These are phyloP conservation scores for Tiphia femorata DNA, from an alignment of 2,888 invertebrate species.

Conservation along the genomic window DNA sequence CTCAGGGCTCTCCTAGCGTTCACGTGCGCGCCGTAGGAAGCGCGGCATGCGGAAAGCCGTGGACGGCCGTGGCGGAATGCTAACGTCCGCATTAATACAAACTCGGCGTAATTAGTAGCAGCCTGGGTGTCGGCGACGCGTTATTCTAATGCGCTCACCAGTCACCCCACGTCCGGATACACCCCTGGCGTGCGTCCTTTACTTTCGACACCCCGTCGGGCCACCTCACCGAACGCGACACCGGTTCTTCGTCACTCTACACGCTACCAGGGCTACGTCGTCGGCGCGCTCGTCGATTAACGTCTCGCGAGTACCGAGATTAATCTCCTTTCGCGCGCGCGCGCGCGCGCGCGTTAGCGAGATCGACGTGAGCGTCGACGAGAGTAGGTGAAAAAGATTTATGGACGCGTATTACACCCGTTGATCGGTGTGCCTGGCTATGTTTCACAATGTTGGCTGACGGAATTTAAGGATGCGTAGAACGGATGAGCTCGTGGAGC, in stretches of 20 bases:
- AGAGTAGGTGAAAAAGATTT: no score
- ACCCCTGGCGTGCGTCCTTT: conserved; percentile 17
- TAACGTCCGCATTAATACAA: conserved; percentile 61
- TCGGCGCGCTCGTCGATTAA: background rate
- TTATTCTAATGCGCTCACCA: conserved; percentile 42
- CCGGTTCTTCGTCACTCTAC: background rate
- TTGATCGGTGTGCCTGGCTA: no score
- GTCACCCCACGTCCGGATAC: conserved; percentile 22
- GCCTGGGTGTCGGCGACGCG: conserved; percentile 25
- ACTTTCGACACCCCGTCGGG: conserved; percentile 27
- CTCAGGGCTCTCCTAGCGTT: no score
- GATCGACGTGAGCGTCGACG: no score
- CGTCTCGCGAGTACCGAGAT: no score
- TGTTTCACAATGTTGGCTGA: no score
- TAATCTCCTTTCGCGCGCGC: background rate
- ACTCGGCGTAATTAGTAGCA: conserved; percentile 56
- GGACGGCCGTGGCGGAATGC: conserved; percentile 52
- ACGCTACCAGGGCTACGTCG: no score
- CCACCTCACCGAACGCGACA: background rate
- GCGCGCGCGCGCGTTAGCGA: no score
- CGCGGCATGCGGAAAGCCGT: conserved; percentile 32
- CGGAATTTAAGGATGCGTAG: no score
- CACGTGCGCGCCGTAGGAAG: conserved; percentile 20
- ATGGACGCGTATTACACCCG: no score
- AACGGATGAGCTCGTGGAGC: no score